Conservation (phyloP, 2,113 vertebrate genomes). For the Esox niger region DNA sequence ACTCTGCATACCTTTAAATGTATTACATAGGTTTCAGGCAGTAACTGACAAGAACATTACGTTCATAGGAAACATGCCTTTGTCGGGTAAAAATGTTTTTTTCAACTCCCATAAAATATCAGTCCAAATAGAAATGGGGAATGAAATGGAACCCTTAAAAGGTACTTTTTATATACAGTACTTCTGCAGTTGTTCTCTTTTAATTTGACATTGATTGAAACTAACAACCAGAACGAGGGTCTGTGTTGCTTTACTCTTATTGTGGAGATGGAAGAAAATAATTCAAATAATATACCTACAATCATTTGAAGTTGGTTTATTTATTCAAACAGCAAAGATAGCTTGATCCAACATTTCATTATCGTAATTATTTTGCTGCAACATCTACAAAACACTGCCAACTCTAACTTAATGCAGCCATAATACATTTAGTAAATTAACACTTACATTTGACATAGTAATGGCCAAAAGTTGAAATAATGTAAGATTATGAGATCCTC, state of each 20-base stretch:
- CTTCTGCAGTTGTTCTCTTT: conserved; percentile 18
- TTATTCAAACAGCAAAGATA: conserved; percentile 27
- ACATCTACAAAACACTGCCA: conserved; percentile 24
- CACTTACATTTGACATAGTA: conserved; percentile 17
- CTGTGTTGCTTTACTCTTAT: background rate
- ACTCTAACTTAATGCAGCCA: conserved; percentile 27
- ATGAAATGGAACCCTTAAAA: background rate
- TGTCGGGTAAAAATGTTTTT: background rate
- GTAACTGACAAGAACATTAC: conserved; percentile 15
- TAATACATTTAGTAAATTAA: background rate
- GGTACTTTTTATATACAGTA: background rate
- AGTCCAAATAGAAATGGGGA: background rate
- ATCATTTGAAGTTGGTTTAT: conserved; percentile 15
- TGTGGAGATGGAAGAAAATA: background rate
- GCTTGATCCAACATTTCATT: conserved; percentile 24
- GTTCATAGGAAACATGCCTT: conserved; percentile 1
- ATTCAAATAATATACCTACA: conserved; percentile 15
- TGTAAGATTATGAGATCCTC: background rate
- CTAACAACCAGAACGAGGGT: background rate
- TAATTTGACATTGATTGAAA: conserved; percentile 35
- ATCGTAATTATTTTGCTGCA: conserved; percentile 24
- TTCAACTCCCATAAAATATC: background rate
- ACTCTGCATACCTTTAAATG: conserved; percentile 13
- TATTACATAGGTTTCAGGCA: conserved; percentile 5
- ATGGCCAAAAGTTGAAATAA: background rate